phyloP scores from a whole-genome alignment of 2,113 vertebrate species.

The Gallinago media region DNA sequence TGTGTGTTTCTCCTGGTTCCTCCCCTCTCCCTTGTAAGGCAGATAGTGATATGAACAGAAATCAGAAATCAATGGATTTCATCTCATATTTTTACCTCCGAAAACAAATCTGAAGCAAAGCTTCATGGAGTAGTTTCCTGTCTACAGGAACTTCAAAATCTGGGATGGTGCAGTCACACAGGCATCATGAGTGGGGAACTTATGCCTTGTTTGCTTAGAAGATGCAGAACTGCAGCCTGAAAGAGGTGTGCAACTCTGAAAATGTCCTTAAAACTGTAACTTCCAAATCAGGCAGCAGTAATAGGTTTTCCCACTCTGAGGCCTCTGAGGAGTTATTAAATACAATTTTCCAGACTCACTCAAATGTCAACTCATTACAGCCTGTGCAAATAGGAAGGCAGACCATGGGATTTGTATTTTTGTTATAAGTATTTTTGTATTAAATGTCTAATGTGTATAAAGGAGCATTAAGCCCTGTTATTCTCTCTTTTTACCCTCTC shows the following conservation, averaged over 20 bases:
- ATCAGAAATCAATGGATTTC: neutral
- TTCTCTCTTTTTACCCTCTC: neutral
- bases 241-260: neutral
- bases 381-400: neutral
- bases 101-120: neutral
- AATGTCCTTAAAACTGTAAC: neutral
- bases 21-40: neutral
- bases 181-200: neutral
- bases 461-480: neutral
- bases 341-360: slow-evolving; percentile 37
- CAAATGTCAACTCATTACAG: slow-evolving; percentile 20
- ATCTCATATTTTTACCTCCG: neutral
- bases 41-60: neutral
- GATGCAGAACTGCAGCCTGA: neutral
- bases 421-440: slow-evolving; percentile 27
- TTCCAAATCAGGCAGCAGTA: neutral
- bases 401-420: neutral
- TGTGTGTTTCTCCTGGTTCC: neutral
- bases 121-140: neutral
- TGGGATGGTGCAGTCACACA: neutral
- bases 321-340: slow-evolving; percentile 36
- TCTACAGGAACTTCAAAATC: neutral
- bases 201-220: neutral
- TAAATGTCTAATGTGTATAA: slow-evolving; percentile 34
- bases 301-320: slow-evolving; percentile 5